phyloP scores from a whole-genome alignment of 2,888 invertebrate genomes.

The Drosophila stalkeri region DNA sequence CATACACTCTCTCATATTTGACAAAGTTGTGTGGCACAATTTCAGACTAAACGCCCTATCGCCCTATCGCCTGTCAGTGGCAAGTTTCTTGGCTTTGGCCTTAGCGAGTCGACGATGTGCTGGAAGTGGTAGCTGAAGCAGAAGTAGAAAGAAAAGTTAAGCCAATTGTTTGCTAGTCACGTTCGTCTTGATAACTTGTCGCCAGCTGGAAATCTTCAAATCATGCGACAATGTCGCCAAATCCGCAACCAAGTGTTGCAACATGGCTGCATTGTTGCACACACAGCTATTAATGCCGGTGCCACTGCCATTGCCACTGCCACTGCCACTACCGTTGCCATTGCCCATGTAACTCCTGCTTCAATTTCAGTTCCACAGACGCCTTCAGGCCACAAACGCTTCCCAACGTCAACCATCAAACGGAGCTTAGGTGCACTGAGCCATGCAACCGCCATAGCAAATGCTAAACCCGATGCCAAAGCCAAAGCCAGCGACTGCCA shows the following conservation, averaged over 20 bases:
- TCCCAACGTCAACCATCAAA: slow-evolving; percentile 63
- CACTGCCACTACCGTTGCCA: slow-evolving; percentile 14
- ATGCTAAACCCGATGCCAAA: slow-evolving; percentile 4
- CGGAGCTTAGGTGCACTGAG: slow-evolving; percentile 72
- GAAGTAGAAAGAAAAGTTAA: slow-evolving; percentile 53
- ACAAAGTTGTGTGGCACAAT: slow-evolving; percentile 47
- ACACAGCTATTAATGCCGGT: slow-evolving; percentile 27
- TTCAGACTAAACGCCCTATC: slow-evolving; percentile 50
- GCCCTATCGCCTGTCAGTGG: slow-evolving; percentile 44
- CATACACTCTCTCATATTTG: not conserved
- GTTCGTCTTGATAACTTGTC: slow-evolving; percentile 80
- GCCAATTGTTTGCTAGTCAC: slow-evolving; percentile 77
- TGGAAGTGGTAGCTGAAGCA: slow-evolving; percentile 10
- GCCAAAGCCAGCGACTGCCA: slow-evolving; percentile 1
- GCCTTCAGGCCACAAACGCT: slow-evolving; percentile 40
- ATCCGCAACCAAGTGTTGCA: slow-evolving; percentile 75
- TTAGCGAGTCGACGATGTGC: not conserved
- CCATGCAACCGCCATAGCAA: slow-evolving; percentile 55
- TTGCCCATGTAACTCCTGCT: slow-evolving; percentile 4
- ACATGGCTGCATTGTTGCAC: slow-evolving; percentile 59
- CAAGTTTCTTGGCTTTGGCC: slow-evolving; percentile 23
- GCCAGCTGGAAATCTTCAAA: slow-evolving; percentile 77
- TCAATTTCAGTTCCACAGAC: slow-evolving; percentile 13
- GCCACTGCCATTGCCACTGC: slow-evolving; percentile 23
- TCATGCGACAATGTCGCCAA: slow-evolving; percentile 76